Evolutionary conservation across 1,140 invertebrate species (phyloP), one percentile per base, ranked within the genome.

Genomic region (Ceratina japonica): DNA sequence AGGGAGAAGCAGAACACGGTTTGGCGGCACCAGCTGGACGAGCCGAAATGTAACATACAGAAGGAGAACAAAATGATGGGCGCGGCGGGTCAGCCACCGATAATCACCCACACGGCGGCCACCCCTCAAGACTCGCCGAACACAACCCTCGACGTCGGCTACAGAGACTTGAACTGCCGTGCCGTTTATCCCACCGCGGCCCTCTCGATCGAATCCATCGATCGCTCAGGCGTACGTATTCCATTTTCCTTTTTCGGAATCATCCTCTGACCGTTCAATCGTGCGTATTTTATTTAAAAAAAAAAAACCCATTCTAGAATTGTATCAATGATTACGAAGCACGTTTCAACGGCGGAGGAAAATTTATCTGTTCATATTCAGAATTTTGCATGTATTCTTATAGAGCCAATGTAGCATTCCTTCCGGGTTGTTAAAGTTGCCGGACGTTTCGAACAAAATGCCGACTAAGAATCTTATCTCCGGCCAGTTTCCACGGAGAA

Each of bases 61-160:
- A 97, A 96, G 92, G 96, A 97, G 93, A 96, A 95, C 92, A 93
- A 94, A 77, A 92, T 95, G 89, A 87, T 93, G 84, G 90, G 86
- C 8, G 77, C 61, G 10, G 75, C 68, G 1, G 89, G 87, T 44
- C 91, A 93, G 68, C 95, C 95, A 24, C 97, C 97, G 24, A 96
- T 98, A 86, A 99, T 99, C 83, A 99, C 97, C 1, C 97, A 98
- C 86, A 99, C 98, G 12, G 98, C 98, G 12, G 98, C 98, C 62
- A 99, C 98, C 31, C 97, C 97, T 27, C 97, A 98, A 93, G 97
- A 98, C 87, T 98, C 97, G 2, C 98, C 98, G 15, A 97, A 97
- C 88, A 97, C 97, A n/a, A 98, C 97, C 0, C 91, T 98, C 72
- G 97, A 98, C 83, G 94, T 95, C 4, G 94, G 94, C 27, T 92